Conservation (phyloP, 2,113 vertebrate genomes). For the Platysternon megacephalum region DNA sequence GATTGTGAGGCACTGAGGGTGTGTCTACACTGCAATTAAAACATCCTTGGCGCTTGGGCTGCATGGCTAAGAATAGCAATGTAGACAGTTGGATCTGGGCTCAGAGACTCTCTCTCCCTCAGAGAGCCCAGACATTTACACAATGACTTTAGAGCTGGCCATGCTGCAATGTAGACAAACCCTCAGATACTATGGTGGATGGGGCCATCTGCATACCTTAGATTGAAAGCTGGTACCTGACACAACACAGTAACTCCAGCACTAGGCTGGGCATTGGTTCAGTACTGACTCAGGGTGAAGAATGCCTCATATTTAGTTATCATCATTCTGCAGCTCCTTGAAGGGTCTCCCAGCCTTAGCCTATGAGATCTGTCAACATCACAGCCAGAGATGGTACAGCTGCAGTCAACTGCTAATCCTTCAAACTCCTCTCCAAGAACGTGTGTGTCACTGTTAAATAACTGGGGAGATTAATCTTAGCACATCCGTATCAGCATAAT, state of each 20-base stretch:
- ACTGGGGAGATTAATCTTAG: rapidly evolving
- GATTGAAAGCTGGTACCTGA: neutral
- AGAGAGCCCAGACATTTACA: neutral
- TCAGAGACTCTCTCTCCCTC: neutral
- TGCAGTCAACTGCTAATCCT: neutral
- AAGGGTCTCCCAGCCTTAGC: neutral
- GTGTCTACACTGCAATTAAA: neutral
- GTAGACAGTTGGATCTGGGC: neutral
- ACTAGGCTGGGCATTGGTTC: neutral
- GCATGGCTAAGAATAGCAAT: neutral
- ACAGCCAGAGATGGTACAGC: neutral
- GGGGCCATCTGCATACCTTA: neutral
- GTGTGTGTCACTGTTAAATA: neutral
- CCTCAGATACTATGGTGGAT: neutral
- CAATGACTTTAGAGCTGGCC: neutral
- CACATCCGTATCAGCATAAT: neutral
- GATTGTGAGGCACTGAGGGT: neutral
- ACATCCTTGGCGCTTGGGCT: neutral
- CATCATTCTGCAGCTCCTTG: neutral
- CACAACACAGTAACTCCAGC: neutral
- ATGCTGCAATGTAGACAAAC: neutral
- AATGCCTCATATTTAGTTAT: neutral
- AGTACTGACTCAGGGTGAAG: neutral
- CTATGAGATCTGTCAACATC: neutral
- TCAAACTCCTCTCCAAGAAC: neutral